Base-by-base conservation (phyloP, 2,888 invertebrate genomes). In the Drosophila leonis region DNA sequence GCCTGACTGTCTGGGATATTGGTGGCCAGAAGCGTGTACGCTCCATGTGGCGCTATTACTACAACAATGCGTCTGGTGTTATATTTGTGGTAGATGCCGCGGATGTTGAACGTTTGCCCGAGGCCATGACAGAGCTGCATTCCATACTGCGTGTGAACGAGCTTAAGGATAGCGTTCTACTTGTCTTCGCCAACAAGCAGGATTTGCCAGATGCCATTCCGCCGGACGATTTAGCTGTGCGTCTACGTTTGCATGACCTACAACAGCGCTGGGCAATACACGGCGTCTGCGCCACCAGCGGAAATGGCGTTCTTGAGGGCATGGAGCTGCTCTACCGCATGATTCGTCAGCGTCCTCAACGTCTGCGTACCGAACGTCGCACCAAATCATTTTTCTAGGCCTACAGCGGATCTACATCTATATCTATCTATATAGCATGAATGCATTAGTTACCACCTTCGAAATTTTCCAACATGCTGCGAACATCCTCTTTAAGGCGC, bases 401-500 rank as follows among this genome's bases (percentile, higher is more conserved):
- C n/a, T 10, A 27, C 4, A 10, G 18, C n/a, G 5, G 41, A 5
- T 15, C 46, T 15, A 29, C 4, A 27, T 46, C 27, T 8, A 15
- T n/a, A 9, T 10, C 94, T 29, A 35, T 24, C 1, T 7, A 39
- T 31, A 31, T 10, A 15, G 33, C 15, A 51, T 24, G 12, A 8
- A 5, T 39, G 9, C 4, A 10, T 39, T 31, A 35, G 10, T 35
- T 44, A 27, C 70, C 83, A 96, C 98, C 98, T 94, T 97, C 97
- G 93, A 98, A 99, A 93, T 99, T 99, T 93, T 99, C 99, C 62
- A 98, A 94, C 97, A 99, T 98, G 82, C 98, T 98, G 93, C 98
- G 98, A 0, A 99, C 97, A 93, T 98, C 99, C 93, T 99, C 98
- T 93, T 98, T 98, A 52, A 99, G 94, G 68, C 98, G 94, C 20